phyloP scores from a whole-genome alignment of 2,888 invertebrate species.

The Aporophyla lueneburgensis region DNA sequence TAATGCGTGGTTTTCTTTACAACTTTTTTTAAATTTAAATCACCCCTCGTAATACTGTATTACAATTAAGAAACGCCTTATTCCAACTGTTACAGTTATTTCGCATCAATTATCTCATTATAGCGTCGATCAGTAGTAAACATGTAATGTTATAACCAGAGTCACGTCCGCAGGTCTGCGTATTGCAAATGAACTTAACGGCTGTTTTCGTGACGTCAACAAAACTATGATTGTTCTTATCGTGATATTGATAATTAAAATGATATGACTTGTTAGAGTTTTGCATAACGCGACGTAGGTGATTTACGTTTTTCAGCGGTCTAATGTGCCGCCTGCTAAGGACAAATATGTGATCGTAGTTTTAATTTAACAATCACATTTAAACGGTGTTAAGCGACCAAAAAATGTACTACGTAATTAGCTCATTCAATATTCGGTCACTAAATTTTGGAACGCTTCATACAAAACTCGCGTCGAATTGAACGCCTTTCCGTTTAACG shows the following conservation, averaged over 20 bases:
- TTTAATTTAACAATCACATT: constrained; percentile 11
- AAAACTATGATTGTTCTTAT: constrained; percentile 31
- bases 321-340: background rate
- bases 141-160: constrained; percentile 41
- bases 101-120: constrained; percentile 49
- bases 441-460: constrained; percentile 39
- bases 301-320: background rate
- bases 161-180: constrained; percentile 48
- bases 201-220: constrained; percentile 23
- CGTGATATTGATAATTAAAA: constrained; percentile 38
- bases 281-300: background rate
- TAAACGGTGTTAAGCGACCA: constrained; percentile 7
- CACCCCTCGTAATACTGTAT: constrained; percentile 15
- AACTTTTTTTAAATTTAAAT: constrained; percentile 24
- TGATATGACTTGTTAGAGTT: constrained; percentile 16
- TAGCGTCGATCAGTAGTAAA: constrained; percentile 32
- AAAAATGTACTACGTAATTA: constrained; percentile 47
- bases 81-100: constrained; percentile 29
- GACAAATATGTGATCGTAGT: background rate
- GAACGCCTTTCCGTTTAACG: constrained; percentile 60
- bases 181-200: constrained; percentile 48
- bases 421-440: constrained; percentile 53
- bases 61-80: constrained; percentile 34
- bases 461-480: constrained; percentile 64
- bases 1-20: constrained; percentile 8